A percentile compares a stretch with the other conserved stretches of the same genome.
Evolutionary conservation across 1,140 invertebrate genomes (phyloP).

Genomic region (Paralvinella palmiformis): DNA sequence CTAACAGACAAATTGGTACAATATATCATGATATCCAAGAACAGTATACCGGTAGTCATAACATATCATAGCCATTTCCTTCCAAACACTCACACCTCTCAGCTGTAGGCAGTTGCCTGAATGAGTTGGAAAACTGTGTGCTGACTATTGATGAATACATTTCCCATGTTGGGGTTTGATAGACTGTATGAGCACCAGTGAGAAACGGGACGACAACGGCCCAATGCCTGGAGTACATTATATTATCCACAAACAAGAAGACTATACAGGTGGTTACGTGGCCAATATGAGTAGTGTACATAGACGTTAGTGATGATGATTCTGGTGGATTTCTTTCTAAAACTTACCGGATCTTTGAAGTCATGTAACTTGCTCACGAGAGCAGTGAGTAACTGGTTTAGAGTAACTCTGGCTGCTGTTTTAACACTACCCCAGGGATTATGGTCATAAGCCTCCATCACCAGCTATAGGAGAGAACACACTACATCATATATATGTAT

Average conservation of each 20-base stretch:
- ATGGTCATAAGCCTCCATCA: slow-evolving; percentile 38
- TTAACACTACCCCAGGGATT: slow-evolving; percentile 33
- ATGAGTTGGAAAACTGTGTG: no score
- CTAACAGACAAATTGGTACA: no score
- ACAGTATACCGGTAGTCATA: no score
- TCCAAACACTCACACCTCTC: no score
- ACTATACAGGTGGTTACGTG: not conserved
- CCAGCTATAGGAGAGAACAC: slow-evolving; percentile 34
- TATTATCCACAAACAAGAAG: not conserved
- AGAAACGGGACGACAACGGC: not conserved
- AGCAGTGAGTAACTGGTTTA: slow-evolving; percentile 41
- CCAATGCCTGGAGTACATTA: not conserved
- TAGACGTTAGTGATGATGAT: not conserved
- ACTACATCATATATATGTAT: no score
- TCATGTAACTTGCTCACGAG: slow-evolving; percentile 36
- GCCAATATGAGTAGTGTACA: not conserved
- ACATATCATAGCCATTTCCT: no score
- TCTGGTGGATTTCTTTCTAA: not conserved
- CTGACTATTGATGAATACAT: no score
- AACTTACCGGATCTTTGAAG: slow-evolving; percentile 32
- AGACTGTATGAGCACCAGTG: not conserved
- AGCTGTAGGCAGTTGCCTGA: no score
- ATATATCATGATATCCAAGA: no score
- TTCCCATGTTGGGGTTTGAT: no score
- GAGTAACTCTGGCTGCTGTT: slow-evolving; percentile 39